These are phyloP conservation scores for Pelodiscus sinensis DNA, from an alignment of 2,113 vertebrate species.

Conservation along the genomic window DNA sequence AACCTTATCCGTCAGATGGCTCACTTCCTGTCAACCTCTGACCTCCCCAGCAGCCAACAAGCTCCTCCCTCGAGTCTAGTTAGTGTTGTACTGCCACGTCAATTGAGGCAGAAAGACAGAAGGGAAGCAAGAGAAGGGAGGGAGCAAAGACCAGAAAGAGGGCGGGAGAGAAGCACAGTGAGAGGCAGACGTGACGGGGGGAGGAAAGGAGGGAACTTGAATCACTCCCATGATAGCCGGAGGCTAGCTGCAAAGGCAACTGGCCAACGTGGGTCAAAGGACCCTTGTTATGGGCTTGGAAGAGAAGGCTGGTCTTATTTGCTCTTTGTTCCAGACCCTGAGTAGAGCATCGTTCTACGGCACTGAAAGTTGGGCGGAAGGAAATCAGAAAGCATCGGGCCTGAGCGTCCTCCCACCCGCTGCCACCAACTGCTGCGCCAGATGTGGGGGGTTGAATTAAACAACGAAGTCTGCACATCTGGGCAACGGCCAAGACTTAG, in stretches of 20 bases:
- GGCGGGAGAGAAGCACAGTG: constrained; percentile 59
- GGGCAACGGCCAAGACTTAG: constrained; percentile 38
- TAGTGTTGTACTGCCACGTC: constrained; percentile 94
- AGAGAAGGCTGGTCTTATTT: constrained; percentile 2
- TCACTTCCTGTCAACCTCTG: constrained; percentile 91
- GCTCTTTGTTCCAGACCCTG: constrained; percentile 10
- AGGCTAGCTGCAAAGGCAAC: constrained; percentile 64
- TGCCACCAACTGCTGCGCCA: background rate
- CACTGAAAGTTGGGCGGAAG: background rate
- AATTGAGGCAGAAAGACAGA: constrained; percentile 83
- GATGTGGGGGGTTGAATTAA: constrained; percentile 10
- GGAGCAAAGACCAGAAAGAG: constrained; percentile 67
- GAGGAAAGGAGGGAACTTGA: constrained; percentile 49
- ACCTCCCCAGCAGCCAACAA: constrained; percentile 86
- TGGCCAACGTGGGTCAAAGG: constrained; percentile 64
- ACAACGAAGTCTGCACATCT: constrained; percentile 22
- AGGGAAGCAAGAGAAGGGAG: constrained; percentile 68
- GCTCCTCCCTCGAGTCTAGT: constrained; percentile 85
- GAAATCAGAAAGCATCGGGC: constrained; percentile 32
- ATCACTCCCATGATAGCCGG: constrained; percentile 40
- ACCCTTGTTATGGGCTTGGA: constrained; percentile 37
- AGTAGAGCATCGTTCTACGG: constrained; percentile 4
- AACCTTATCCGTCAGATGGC: constrained; percentile 80
- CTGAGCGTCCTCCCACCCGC: constrained; percentile 44
- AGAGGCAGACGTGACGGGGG: constrained; percentile 63